Evolutionary conservation across 1,140 invertebrate species (phyloP).

Genomic region (Ectropis grisescens): DNA sequence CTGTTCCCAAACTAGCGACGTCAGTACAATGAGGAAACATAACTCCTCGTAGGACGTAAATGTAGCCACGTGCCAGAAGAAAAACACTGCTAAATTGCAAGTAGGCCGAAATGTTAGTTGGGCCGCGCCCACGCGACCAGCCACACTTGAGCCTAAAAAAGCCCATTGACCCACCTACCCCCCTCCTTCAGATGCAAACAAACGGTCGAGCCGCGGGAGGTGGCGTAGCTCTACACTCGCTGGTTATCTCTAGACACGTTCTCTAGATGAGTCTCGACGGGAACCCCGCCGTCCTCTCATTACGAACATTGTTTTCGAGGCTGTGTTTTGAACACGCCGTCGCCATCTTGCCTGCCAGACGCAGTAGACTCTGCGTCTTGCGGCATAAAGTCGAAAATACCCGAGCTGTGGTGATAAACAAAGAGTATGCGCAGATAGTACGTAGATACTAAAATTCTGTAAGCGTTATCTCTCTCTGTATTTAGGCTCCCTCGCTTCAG

Average conservation of each 20-base stretch:
- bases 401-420: no score
- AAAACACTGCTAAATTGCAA: constrained; percentile 31
- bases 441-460: no score
- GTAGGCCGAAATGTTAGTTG: constrained; percentile 24
- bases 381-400: neutral
- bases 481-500: no score
- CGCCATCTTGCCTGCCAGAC: constrained; percentile 6
- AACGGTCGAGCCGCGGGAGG: constrained; percentile 1
- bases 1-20: no score
- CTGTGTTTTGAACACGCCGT: constrained; percentile 16
- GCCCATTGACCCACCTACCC: constrained; percentile 25
- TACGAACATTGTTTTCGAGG: constrained; percentile 20
- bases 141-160: constrained; percentile 12
- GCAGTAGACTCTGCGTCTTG: constrained; percentile 1
- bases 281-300: constrained; percentile 22
- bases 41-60: constrained; percentile 11
- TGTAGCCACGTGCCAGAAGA: constrained; percentile 17
- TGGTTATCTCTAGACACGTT: constrained; percentile 14
- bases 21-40: constrained; percentile 4
- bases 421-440: no score
- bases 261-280: constrained; percentile 18
- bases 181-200: constrained; percentile 7
- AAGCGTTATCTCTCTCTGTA: no score
- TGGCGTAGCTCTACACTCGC: constrained; percentile 7
- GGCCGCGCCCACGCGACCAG: constrained; percentile 16